phyloP scores from a whole-genome alignment of 1,140 invertebrate genomes.

The Maconellicoccus hirsutus region DNA sequence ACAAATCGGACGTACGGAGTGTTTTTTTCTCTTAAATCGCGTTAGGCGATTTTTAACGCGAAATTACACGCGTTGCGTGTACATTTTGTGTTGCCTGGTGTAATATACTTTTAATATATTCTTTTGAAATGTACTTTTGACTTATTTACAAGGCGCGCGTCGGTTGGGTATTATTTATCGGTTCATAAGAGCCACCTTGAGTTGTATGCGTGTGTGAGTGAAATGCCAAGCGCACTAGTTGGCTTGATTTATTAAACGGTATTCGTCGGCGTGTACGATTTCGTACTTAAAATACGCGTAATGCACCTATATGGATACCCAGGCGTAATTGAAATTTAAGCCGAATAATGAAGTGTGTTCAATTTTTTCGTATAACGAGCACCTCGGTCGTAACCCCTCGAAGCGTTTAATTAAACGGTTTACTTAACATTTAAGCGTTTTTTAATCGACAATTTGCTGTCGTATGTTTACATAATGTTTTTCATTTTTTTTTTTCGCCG shows the following conservation, averaged over 20 bases:
- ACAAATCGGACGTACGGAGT: background rate
- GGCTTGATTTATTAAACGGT: background rate
- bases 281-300: background rate
- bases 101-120: background rate
- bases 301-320: no score
- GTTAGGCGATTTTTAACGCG: background rate
- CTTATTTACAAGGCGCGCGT: background rate
- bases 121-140: background rate
- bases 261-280: background rate
- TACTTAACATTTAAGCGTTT: background rate
- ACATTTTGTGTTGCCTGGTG: background rate
- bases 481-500: no score
- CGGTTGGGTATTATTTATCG: slow-evolving; percentile 3
- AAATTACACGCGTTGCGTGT: background rate
- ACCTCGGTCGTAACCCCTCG: background rate
- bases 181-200: background rate
- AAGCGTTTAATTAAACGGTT: background rate
- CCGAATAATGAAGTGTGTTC: background rate
- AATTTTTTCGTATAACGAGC: background rate
- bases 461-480: background rate
- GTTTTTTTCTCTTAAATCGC: background rate
- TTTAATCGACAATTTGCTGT: background rate
- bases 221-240: background rate
- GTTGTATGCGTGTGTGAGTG: background rate
- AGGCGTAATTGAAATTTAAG: no score